phyloP scores from a whole-genome alignment of 2,797 vertebrate species.

The Neosilurus hyrtlii region DNA sequence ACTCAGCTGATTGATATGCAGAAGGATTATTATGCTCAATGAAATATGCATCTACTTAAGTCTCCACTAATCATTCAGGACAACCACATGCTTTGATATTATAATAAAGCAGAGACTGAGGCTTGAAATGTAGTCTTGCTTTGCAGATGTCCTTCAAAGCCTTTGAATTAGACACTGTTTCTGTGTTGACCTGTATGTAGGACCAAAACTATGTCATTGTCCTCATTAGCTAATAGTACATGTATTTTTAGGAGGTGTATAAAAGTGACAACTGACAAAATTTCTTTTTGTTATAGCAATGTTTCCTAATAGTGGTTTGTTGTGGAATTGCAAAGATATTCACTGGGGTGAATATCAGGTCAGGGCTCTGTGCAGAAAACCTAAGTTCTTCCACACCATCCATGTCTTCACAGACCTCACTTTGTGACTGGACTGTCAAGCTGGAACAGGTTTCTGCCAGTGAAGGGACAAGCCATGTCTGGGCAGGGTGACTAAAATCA shows the following conservation, averaged over 20 bases:
- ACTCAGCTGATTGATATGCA: not conserved
- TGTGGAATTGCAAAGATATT: too few species aligned
- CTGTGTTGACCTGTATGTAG: not conserved
- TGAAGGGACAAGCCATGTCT: too few species aligned
- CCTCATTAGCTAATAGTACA: not conserved
- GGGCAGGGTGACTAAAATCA: too few species aligned
- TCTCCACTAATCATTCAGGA: not conserved
- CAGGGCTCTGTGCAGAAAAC: too few species aligned
- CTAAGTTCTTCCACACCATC: too few species aligned
- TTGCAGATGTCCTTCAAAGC: not conserved
- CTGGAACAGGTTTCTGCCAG: too few species aligned
- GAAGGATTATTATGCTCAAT: not conserved
- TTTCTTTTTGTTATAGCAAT: too few species aligned
- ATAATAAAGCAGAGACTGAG: conserved; percentile 1
- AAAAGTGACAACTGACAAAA: not conserved
- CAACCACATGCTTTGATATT: not conserved
- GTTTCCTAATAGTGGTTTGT: too few species aligned
- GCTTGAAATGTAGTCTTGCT: not conserved
- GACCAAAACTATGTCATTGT: not conserved
- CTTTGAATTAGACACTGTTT: conserved; percentile 1
- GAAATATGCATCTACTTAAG: not conserved
- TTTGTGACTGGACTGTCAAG: too few species aligned
- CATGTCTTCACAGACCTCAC: too few species aligned
- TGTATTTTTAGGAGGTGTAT: not conserved
- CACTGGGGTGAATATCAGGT: too few species aligned